Evolutionary conservation across 1,140 invertebrate species (phyloP), one percentile per base, ranked within the genome.

Genomic region (Leptinotarsa undecemlineata): DNA sequence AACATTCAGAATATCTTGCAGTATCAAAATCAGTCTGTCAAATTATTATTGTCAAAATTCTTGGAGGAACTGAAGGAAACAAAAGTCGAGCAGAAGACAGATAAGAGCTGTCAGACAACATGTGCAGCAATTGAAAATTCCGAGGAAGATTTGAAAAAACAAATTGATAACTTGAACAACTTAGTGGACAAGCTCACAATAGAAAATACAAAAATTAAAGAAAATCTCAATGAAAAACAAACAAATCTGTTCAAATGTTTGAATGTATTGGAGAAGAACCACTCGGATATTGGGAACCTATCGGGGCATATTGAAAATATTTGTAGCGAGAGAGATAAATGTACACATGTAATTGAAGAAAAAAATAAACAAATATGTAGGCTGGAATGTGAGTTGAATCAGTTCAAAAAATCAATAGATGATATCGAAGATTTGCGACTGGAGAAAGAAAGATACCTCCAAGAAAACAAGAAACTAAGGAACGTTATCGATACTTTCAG

Each of bases 221-320:
- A 71, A 61, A 23, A 72, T 63, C 23, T 62, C 17, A 26, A 63
- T 13, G 48, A 62, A 42, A 72, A 72, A 63, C 47, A 71, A 57
- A 4, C 47, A 48, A 51, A 71, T 60, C 33, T 71, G 4, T 42
- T 57, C 3, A 62, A 62, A 15, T 72, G 70, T 63, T 62, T 72
- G 20, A n/a, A 61, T 13, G 33, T 72, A 8, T 21, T 63, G 60
- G 70, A 72, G 13, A 72, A 72, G 4, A 72, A 72, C 42, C 21
- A 62, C 14, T 63, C 11, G 15, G 61, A 72, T 19, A 72, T 72
- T n/a, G 61, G 48, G 3, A 47, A 72, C 13, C 33, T 72, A 62
- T 72, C 70, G 4, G 42, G 15, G 21, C 57, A 63, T n/a, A 63
- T 72, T 19, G 70, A 72, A 62, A 42, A 20, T 21, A 51, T 72